Evolutionary conservation across 1,140 invertebrate species (phyloP), one percentile per base, ranked within the genome.

Genomic region (Drosophila arawakana): DNA sequence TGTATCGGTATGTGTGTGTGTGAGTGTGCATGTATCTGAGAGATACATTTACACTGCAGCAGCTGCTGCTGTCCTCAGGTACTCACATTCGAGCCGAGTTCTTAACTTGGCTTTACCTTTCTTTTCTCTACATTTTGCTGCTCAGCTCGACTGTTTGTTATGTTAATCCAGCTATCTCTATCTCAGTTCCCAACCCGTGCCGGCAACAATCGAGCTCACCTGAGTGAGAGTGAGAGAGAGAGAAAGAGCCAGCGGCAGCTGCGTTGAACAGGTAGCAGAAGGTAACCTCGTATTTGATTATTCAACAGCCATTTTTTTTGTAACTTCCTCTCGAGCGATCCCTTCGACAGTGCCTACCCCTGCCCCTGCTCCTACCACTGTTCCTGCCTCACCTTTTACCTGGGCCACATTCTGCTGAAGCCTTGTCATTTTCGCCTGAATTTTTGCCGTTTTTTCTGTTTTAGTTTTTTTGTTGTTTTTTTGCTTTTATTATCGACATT

Each of bases 241-340:
- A 89, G 65, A 44, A 52, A 25, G 47, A 30, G 61, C 71, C 74
- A 78, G 75, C 81, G 81, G 84, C 84, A 89, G 85, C 84, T 90
- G 47, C 58, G 10, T 15, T n/a, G 68, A 59, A 81, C 84, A 88
- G 84, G 84, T 88, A 88, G 83, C 83, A 76, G 82, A 81, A 84
- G 78, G 84, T 89, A 8, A 47, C 46, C 46, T 21, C 9, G 13
- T 89, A 84, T 89, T 89, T 89, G 84, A 89, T 89, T 89, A 89
- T 82, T 81, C 75, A 82, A 86, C 59, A 69, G 66, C 82, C 82
- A 88, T 88, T 88, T 86, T n/a, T 43, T 73, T 39, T 59, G 46
- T 57, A 30, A 15, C 59, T 78, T 85, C 78, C 78, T 72, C 68
- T 85, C 9, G 50, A 68, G 43, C 57, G 44, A n/a, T 54, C 52